Evolutionary conservation across 2,888 invertebrate species (phyloP).

Genomic region (Epinotia nisella): DNA sequence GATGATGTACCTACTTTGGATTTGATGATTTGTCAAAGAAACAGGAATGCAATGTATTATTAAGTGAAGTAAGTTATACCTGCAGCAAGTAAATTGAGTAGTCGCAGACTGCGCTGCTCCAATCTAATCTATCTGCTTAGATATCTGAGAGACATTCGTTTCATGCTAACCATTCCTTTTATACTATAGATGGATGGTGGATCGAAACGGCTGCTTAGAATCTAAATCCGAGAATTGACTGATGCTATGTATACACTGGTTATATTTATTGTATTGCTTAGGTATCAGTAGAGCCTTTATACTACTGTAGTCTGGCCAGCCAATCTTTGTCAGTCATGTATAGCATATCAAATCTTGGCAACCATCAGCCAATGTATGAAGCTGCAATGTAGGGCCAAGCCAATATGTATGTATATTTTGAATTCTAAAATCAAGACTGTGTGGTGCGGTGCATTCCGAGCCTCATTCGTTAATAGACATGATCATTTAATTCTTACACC

Average conservation of each 20-base stretch:
- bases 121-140: too few species aligned
- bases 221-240: not conserved
- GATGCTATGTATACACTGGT: not conserved
- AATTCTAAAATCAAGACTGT: too few species aligned
- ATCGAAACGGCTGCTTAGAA: not conserved
- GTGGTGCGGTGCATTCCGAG: too few species aligned
- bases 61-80: not conserved
- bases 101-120: not conserved
- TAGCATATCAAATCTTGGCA: too few species aligned
- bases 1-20: too few species aligned
- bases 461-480: too few species aligned
- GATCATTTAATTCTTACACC: too few species aligned
- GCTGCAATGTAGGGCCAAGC: too few species aligned
- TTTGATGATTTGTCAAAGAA: not conserved
- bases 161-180: not conserved
- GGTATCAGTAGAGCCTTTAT: not conserved
- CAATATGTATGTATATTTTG: too few species aligned
- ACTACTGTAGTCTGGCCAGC: not conserved
- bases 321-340: not conserved
- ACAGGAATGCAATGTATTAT: not conserved
- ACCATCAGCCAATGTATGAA: too few species aligned
- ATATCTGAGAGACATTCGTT: not conserved
- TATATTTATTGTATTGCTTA: not conserved
- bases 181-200: not conserved
- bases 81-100: not conserved